phyloP scores from a whole-genome alignment of 64 coral and sea anemone genomes.

The Montipora cactus region DNA sequence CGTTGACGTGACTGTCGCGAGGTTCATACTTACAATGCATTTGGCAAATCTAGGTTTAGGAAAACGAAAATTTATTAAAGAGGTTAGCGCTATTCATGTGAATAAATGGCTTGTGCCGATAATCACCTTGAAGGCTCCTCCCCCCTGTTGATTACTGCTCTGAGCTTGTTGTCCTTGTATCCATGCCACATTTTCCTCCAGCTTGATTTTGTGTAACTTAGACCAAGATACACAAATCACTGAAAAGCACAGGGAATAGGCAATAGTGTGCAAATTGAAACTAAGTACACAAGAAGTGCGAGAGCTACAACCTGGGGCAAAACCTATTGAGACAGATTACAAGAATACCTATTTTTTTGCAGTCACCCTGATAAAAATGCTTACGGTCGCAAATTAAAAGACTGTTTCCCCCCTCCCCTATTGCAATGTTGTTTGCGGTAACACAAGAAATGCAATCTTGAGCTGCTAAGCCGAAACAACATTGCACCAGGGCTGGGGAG shows the following conservation, averaged over 20 bases:
- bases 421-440: too few species aligned
- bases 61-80: not conserved
- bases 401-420: too few species aligned
- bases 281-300: too few species aligned
- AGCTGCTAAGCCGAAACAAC: too few species aligned
- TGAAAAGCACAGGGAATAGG: conserved; percentile 43
- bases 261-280: not conserved
- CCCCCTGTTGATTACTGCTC: conserved; percentile 1
- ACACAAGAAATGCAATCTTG: too few species aligned
- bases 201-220: conserved; percentile 49
- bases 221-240: conserved; percentile 70
- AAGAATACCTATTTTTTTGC: too few species aligned
- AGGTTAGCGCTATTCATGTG: not conserved
- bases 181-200: conserved; percentile 24
- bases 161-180: conserved; percentile 16
- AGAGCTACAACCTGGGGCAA: too few species aligned
- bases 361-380: too few species aligned
- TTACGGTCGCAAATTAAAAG: too few species aligned
- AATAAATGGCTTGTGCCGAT: not conserved
- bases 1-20: conserved; percentile 37
- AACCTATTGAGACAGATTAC: too few species aligned
- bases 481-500: too few species aligned
- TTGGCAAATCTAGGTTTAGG: conserved; percentile 58
- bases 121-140: conserved; percentile 57
- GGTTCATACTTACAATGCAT: conserved; percentile 71